Percentiles rank a stretch among this genome's conserved stretches.
These are phyloP conservation scores for Hydrocynus forskahlii DNA, from an alignment of 2,797 vertebrate genomes.

Conservation along the genomic window DNA sequence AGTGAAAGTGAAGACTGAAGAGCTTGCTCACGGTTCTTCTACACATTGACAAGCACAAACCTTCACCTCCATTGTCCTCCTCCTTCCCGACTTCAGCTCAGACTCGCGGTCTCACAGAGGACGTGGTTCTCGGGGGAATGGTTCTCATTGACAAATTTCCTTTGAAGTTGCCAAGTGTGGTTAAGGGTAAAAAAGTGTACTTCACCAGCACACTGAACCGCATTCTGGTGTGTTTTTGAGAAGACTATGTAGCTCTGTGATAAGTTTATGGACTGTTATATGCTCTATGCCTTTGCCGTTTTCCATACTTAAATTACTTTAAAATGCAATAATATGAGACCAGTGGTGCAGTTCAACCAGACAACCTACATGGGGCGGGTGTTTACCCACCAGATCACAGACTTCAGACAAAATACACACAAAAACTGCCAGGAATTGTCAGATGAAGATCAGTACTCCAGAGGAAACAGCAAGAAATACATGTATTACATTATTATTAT, in stretches of 20 bases:
- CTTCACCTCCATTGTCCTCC: slow-evolving; percentile 17
- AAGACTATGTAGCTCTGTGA: slow-evolving; percentile 5
- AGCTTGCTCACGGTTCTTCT: neutral
- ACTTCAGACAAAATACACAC: too few relatives aligned
- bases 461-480: too few relatives aligned
- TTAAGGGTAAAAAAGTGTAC: slow-evolving; percentile 31
- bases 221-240: neutral
- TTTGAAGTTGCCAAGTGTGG: slow-evolving; percentile 38
- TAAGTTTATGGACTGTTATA: neutral
- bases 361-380: too few relatives aligned
- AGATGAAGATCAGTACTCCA: too few relatives aligned
- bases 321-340: neutral
- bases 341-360: neutral
- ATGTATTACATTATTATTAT: too few relatives aligned
- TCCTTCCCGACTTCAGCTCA: neutral
- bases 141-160: slow-evolving; percentile 30
- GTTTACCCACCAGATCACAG: neutral
- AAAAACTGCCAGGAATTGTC: too few relatives aligned
- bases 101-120: slow-evolving; percentile 24
- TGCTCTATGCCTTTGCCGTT: neutral
- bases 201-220: neutral
- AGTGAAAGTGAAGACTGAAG: neutral
- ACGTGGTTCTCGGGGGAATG: neutral
- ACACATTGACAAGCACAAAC: slow-evolving; percentile 13
- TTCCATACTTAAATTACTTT: neutral